These are phyloP conservation scores for Nannoperca australis DNA, from an alignment of 2,797 vertebrate genomes.

Conservation along the genomic window DNA sequence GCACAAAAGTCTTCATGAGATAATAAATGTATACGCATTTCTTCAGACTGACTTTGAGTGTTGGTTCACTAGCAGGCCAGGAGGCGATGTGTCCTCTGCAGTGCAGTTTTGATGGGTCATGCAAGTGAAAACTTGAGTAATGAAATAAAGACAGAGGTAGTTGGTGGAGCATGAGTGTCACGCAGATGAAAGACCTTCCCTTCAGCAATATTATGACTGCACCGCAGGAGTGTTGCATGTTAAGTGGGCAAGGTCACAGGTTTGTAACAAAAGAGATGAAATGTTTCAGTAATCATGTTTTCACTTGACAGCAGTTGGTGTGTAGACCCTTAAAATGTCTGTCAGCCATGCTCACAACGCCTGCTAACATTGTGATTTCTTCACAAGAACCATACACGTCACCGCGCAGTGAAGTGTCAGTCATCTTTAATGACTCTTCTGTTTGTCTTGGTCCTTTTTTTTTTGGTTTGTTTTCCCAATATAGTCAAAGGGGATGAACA, in stretches of 20 bases:
- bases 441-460: conserved; percentile 35
- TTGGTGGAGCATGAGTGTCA: conserved; percentile 26
- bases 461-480: conserved; percentile 33
- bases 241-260: conserved; percentile 6
- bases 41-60: conserved; percentile 32
- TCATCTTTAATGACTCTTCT: conserved; percentile 59
- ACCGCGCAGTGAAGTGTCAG: conserved; percentile 35
- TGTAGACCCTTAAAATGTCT: conserved; percentile 31
- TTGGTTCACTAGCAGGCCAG: conserved; percentile 1
- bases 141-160: conserved; percentile 36
- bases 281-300: conserved; percentile 15
- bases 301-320: conserved; percentile 27
- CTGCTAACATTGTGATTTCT: conserved; percentile 25
- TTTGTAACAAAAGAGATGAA: conserved; percentile 27
- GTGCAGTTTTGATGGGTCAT: conserved; percentile 23
- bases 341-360: neutral
- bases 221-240: conserved; percentile 11
- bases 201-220: conserved; percentile 21
- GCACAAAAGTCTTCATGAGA: conserved; percentile 19
- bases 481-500: conserved; percentile 43
- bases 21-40: conserved; percentile 25
- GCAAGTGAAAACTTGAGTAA: conserved; percentile 25
- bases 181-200: conserved; percentile 28
- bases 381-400: conserved; percentile 3
- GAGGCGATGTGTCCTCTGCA: neutral